Base-by-base conservation (phyloP, 2,888 invertebrate species). In the Anticlea derivata region DNA sequence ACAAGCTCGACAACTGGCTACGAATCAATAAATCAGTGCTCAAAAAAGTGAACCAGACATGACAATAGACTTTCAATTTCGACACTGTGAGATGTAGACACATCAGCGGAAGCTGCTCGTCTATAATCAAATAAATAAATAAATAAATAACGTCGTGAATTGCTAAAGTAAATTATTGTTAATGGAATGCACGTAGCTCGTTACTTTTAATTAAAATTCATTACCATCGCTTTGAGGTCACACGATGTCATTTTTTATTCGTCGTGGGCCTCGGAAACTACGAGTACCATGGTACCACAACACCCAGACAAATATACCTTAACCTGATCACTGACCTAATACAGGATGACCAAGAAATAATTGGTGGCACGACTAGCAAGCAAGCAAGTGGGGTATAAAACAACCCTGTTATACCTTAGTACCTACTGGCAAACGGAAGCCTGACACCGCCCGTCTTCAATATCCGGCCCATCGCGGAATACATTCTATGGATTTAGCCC, bases 391-490 rank as follows among this genome's bases (percentile, higher is more conserved):
- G 38, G 24, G 35, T 46, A 46, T 45, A 55, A 47, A 50, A 58
- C 31, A 26, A 44, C 17, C 39, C 5, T 35, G 23, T 7, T 35
- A 37, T 8, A 39, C 17, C 17, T 17, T 3, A 2, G 2, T 17
- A 17, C 2, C 24, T 22, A 53, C 44, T 49, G 43, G 52, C 41
- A 47, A 38, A 51, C 65, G 67, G 66, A 68, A 68, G 66, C 66
- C 56, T 56, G 66, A 61, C 68, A 63, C 61, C 66, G 64, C 66
- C 60, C 65, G 68, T 65, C 70, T 63, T 73, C 71, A 79, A 79
- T 80, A 80, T 80, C 81, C 80, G 77, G 68, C 59, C 62, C 65
- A 73, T 75, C 73, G 73, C 75, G 70, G 70, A 75, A 77, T 75
- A 78, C 74, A 55, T 61, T 66, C 65, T 70, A 72, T 78, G 72